A percentile compares a stretch with the other conserved stretches of the same genome.
phyloP scores from a whole-genome alignment of 2,113 vertebrate genomes.

The Dipodomys ordii region DNA sequence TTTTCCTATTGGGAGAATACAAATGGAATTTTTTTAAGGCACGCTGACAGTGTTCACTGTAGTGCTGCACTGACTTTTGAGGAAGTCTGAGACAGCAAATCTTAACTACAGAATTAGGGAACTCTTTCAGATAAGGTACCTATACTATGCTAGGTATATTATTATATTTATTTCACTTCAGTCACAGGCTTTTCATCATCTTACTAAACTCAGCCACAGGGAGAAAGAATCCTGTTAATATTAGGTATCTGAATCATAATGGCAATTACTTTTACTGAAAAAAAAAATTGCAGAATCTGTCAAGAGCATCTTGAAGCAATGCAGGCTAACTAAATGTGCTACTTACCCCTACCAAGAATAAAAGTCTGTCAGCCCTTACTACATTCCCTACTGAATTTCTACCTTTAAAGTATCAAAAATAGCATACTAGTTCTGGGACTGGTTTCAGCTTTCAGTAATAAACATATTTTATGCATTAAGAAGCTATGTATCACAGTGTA shows the following conservation, averaged over 20 bases:
- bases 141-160: not conserved
- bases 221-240: not conserved
- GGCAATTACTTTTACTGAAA: not conserved
- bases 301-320: conserved; percentile 1
- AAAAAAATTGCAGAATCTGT: conserved; percentile 7
- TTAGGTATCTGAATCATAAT: not conserved
- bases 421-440: conserved; percentile 17
- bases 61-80: conserved; percentile 61
- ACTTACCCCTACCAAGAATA: conserved; percentile 19
- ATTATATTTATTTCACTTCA: conserved; percentile 46
- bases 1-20: conserved; percentile 61
- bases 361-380: conserved; percentile 44
- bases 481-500: not conserved
- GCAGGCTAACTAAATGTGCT: not conserved
- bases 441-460: conserved; percentile 58
- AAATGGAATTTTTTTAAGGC: conserved; percentile 25
- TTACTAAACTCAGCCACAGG: not conserved
- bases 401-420: not conserved
- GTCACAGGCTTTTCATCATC: conserved; percentile 3
- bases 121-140: conserved; percentile 1
- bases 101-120: not conserved
- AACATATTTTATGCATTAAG: conserved; percentile 26
- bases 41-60: conserved; percentile 43
- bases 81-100: conserved; percentile 56
- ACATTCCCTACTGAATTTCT: conserved; percentile 11